Conservation (phyloP, 2,888 invertebrate species). For the Deladenus siricidicola region DNA sequence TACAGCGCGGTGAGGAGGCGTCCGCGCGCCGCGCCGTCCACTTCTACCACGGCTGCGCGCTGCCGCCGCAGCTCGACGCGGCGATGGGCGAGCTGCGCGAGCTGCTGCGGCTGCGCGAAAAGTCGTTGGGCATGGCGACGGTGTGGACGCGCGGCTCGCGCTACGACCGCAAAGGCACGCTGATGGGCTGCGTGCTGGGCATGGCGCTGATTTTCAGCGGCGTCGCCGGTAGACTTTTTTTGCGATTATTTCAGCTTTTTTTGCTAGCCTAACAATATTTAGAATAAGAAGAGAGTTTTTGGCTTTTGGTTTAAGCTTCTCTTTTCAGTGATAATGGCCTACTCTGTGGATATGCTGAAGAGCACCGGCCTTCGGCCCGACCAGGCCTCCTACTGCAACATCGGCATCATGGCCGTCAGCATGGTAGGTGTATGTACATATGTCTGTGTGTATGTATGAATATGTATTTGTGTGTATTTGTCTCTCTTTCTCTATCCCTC, state of each 20-base stretch:
- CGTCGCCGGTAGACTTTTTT: slow-evolving; percentile 38
- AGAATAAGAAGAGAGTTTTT: too few relatives aligned
- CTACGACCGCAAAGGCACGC: slow-evolving; percentile 21
- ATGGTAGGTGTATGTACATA: slow-evolving; percentile 24
- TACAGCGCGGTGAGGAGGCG: slow-evolving; percentile 22
- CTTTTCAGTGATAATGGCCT: slow-evolving; percentile 39
- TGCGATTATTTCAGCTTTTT: too few relatives aligned
- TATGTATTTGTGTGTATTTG: background rate
- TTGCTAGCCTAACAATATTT: too few relatives aligned
- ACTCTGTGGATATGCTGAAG: slow-evolving; percentile 42
- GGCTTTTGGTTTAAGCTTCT: background rate
- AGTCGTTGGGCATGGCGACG: slow-evolving; percentile 15
- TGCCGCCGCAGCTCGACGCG: slow-evolving; percentile 8
- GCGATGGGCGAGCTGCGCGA: slow-evolving; percentile 9
- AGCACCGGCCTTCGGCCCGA: slow-evolving; percentile 32
- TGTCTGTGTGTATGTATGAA: background rate
- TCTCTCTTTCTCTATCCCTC: too few relatives aligned
- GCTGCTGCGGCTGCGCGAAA: background rate
- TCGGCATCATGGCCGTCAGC: slow-evolving; percentile 35
- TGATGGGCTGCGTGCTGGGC: slow-evolving; percentile 25
- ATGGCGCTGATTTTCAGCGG: slow-evolving; percentile 45
- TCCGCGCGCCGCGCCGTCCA: slow-evolving; percentile 29
- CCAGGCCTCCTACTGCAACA: slow-evolving; percentile 40
- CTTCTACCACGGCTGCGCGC: slow-evolving; percentile 31
- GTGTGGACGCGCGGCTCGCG: slow-evolving; percentile 17